Base-by-base conservation (phyloP, 2,888 invertebrate species). In the Lepidochrysops patricia region DNA sequence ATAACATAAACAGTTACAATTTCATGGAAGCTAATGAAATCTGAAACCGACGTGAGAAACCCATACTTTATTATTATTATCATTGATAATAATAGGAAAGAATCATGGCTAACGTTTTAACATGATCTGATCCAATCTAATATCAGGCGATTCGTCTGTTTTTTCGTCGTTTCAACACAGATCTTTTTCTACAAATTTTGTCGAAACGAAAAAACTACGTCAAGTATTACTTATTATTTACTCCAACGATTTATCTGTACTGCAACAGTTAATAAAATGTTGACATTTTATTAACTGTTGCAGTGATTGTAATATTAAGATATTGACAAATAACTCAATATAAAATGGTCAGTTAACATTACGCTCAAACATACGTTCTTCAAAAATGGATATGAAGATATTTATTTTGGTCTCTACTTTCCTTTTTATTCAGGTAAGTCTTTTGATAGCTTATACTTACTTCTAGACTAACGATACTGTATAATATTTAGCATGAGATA, bases 381-480 rank as follows among this genome's bases (percentile, higher is more conserved):
- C 19, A 54, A 43, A 54, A 6, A 54, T 54, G 54, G 29, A 54
- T 54, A 29, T 32, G 12, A 54, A 54, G 32, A 54, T 29, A 15
- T 4, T 32, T 19, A 7, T 15, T 32, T 54, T 54, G 5, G 0
- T 54, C 32, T 29, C 15, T 15, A 5, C 54, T 4, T n/a, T 54
- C 0, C 12, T 15, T 32, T 15, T 19, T 5, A 19, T 52, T 7
- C 13, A 32, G 32, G 54, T 54, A 32, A 54, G 54, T 54, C 4
- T n/a, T 49, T 49, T 48, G 5, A 4, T 23, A 12, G 29, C 29
- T 29, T n/a, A n/a, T n/a, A n/a, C n/a, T n/a, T n/a, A n/a, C n/a
- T n/a, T n/a, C n/a, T n/a, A n/a, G n/a, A n/a, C n/a, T n/a, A n/a
- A n/a, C n/a, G n/a, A n/a, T n/a, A n/a, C n/a, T n/a, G n/a, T n/a